Base-by-base conservation (phyloP, 2,888 invertebrate genomes). In the Tetragnatha montana region DNA sequence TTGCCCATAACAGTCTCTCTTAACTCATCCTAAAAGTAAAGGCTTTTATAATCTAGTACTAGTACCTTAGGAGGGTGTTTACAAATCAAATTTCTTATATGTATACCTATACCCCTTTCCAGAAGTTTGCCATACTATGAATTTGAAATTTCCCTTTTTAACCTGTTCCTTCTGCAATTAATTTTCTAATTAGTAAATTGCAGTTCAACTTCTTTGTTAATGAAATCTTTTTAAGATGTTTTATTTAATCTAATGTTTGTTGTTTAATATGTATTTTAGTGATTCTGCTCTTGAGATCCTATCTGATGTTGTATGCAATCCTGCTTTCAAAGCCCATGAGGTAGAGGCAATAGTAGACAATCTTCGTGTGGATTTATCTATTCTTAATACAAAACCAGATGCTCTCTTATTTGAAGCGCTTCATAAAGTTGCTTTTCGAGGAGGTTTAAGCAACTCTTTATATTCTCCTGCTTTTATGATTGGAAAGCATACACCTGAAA, bases 281-380 rank as follows among this genome's bases (percentile, higher is more conserved):
- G 92, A 91, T 78, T 81, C 81, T 73, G 93, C 92, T 17, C 91
- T 93, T 35, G 92, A 92, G 10, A 91, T 93, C 83, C 92, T 94
- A 83, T 92, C 92, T 86, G 93, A 94, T 81, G 93, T 93, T 21
- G 95, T 96, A 10, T 95, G 96, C 7, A 95, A 95, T 92, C 98
- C 97, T 91, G 95, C 95, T 81, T 98, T 98, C 94, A 96, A 96
- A 93, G 97, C 97, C 4, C 99, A 99, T 99, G 98, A 99, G 94
- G 90, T 99, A 49, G 93, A 94, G 8, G 98, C 98, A 93, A 95
- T 95, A 92, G 91, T 94, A n/a, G 94, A 95, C 19, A 95, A 96
- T 51, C 92, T 97, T 79, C 95, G 95, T 92, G 95, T 95, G 87
- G 97, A 98, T 93, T 93, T 97, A 91, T 95, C 95, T 82, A 94